Evolutionary conservation across 2,888 invertebrate species (phyloP).

Genomic region (Abrostola tripartita): DNA sequence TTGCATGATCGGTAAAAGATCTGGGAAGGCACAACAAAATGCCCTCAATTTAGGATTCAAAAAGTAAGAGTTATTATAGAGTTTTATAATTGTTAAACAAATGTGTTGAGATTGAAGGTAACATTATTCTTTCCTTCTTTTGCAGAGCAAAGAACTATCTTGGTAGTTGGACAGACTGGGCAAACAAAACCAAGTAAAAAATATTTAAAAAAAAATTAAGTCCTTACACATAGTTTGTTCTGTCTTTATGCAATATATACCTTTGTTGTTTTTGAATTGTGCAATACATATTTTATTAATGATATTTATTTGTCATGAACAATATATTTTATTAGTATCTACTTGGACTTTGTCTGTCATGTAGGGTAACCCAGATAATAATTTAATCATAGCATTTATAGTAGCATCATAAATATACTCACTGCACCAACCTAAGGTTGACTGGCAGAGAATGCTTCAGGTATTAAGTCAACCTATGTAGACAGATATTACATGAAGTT

Average conservation of each 20-base stretch:
- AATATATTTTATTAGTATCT: neutral
- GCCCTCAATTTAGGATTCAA: conserved; percentile 88
- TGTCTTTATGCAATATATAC: neutral
- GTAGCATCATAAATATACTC: too few relatives aligned
- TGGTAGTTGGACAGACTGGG: conserved; percentile 90
- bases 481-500: too few relatives aligned
- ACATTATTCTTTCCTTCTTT: conserved; percentile 48
- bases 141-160: conserved; percentile 88
- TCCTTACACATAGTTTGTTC: neutral
- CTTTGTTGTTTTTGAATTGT: conserved; percentile 1
- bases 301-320: neutral
- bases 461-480: too few relatives aligned
- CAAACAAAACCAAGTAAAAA: conserved; percentile 63
- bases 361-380: neutral
- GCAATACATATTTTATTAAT: neutral
- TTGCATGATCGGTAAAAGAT: conserved; percentile 91
- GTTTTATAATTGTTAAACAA: neutral
- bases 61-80: conserved; percentile 81
- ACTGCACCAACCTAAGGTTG: too few relatives aligned
- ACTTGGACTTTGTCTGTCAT: neutral
- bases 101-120: neutral
- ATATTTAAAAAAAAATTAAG: conserved; percentile 1
- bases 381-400: too few relatives aligned
- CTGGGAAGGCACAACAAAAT: conserved; percentile 89
- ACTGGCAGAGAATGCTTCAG: too few relatives aligned